Conservation (phyloP, 92 coral and sea anemone genomes). For the Bergia sp. region DNA sequence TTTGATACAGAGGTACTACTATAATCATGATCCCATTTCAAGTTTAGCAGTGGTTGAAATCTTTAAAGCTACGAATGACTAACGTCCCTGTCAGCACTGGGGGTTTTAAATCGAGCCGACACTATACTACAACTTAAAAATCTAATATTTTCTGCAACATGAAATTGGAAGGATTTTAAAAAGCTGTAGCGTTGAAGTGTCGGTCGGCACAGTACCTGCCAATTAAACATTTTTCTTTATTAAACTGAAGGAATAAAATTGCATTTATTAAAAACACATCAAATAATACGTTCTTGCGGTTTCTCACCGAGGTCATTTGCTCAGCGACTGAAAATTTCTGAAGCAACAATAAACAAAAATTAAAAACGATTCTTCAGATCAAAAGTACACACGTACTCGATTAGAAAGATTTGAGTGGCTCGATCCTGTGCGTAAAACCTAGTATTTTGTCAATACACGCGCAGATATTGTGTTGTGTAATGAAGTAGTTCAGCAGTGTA, state of each 20-base stretch:
- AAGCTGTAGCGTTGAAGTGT: neutral
- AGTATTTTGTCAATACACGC: neutral
- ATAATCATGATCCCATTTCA: too few species aligned
- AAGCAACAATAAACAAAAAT: neutral
- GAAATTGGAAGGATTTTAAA: neutral
- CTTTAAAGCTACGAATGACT: neutral
- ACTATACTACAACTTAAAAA: too few species aligned
- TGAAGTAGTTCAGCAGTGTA: neutral
- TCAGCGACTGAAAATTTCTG: neutral
- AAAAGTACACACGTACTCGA: neutral
- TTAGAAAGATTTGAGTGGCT: too few species aligned
- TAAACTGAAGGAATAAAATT: neutral
- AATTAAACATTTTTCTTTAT: neutral
- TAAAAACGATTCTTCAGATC: neutral
- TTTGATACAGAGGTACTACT: too few species aligned
- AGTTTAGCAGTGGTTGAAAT: neutral
- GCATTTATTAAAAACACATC: slow-evolving; percentile 25
- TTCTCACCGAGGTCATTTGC: neutral
- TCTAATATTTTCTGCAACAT: neutral
- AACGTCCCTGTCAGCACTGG: neutral
- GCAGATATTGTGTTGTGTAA: neutral
- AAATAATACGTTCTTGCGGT: neutral
- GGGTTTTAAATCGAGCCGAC: neutral
- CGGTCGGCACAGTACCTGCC: neutral
- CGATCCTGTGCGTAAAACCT: neutral